Percentiles rank a stretch among this genome's conserved stretches.
Conservation (phyloP, 1,140 invertebrate species). For the Apis dorsata region DNA sequence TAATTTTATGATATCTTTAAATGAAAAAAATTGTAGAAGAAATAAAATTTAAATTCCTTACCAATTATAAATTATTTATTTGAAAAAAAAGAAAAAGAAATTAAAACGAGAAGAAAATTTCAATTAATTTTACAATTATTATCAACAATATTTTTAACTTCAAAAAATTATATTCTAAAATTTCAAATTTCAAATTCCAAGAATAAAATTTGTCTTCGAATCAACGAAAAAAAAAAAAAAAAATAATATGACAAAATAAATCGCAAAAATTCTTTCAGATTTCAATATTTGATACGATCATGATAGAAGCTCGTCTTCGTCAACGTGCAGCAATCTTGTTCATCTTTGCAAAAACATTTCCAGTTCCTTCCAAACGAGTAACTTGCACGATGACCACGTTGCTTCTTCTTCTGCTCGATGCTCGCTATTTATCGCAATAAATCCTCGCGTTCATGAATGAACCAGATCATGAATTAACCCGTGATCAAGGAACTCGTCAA, state of each 20-base stretch:
- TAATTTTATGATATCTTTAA: no score
- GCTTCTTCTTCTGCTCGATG: constrained; percentile 41
- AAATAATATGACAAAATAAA: no score
- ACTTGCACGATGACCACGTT: constrained; percentile 48
- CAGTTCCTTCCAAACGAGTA: constrained; percentile 20
- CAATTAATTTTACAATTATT: no score
- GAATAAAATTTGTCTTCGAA: no score
- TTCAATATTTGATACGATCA: background rate
- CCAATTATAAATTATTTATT: no score
- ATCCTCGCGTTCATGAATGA: constrained; percentile 21
- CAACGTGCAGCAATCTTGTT: constrained; percentile 54
- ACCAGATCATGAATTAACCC: background rate
- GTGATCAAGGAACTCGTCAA: background rate
- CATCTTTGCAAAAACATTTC: constrained; percentile 60
- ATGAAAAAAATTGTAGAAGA: no score
- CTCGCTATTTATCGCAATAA: constrained; percentile 1
- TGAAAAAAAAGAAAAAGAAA: background rate
- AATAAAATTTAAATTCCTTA: no score
- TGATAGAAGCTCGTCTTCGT: constrained; percentile 33
- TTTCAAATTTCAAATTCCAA: no score
- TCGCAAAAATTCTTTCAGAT: background rate
- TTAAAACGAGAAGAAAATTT: background rate
- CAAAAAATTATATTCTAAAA: no score
- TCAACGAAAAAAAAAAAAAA: no score
- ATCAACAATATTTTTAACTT: no score